Evolutionary conservation across 1,140 invertebrate species (phyloP), one percentile per base, ranked within the genome.

Genomic region (Trichoplusia ni): DNA sequence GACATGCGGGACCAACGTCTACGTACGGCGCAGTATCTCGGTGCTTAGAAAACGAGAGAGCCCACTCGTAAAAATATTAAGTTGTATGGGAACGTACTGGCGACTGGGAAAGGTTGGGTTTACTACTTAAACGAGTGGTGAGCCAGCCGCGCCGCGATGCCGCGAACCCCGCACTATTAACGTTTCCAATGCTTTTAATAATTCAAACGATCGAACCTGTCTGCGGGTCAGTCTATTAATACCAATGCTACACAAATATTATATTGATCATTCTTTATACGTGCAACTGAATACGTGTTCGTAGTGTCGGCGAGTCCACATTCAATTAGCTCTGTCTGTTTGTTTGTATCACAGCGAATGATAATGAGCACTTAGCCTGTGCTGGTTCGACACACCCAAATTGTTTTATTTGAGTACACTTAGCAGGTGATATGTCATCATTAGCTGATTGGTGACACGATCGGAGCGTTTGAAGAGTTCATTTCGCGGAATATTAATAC

Each of bases 181-280:
- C 8, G 25, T 47, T 47, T 47, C 44, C 13, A 47, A 21, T 5
- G 6, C 31, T 25, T 18, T 47, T 47, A 47, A 29, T 31, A 29
- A 47, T 47, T 47, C 44, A 47, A 47, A 8, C 7, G 25, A 29
- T 31, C 44, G 21, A 27, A 31, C 13, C 44, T 31, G 25, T 47
- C 25, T 29, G 31, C 25, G 44, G 44, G 7, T 46, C 44, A 46
- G 29, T 46, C 44, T 47, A 47, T 47, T 47, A 29, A 47, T 47
- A 47, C 25, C 14, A 9, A 3, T 47, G 8, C 44, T 31, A 47
- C 25, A 47, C 27, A 14, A 47, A 47, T 14, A 47, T 51, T 14
- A 13, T 51, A 51, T 51, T 13, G 27, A 51, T 51, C 18, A 51
- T 51, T 14, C 16, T 16, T 16, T 7, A 51, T 9, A 33, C 29